phyloP scores from a whole-genome alignment of 1,140 invertebrate species.

The Centruroides sculpturatus region DNA sequence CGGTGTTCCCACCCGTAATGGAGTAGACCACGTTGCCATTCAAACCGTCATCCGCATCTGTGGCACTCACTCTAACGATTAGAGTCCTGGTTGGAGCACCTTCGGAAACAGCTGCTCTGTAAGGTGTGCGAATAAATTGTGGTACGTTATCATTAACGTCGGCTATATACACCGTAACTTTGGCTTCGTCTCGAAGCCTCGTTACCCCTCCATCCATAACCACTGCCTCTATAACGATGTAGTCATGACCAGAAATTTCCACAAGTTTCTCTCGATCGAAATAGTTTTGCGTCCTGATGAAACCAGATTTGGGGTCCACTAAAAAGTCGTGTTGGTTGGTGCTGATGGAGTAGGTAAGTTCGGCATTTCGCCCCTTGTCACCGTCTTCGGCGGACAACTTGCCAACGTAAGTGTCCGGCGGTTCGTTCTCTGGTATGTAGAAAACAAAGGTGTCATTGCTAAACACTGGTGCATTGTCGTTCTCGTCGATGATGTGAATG shows the following conservation, averaged over 20 bases:
- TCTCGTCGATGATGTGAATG: constrained; percentile 86
- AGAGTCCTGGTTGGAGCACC: constrained; percentile 57
- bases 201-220: constrained; percentile 75
- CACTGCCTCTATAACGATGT: constrained; percentile 62
- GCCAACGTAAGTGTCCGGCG: constrained; percentile 73
- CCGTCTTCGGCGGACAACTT: constrained; percentile 74
- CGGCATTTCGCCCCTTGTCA: constrained; percentile 81
- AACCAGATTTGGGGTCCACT: constrained; percentile 79
- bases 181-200: constrained; percentile 66
- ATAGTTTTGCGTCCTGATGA: constrained; percentile 64
- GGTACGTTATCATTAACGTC: constrained; percentile 90
- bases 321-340: constrained; percentile 60
- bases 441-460: constrained; percentile 56
- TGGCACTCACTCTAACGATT: constrained; percentile 66
- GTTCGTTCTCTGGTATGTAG: constrained; percentile 72
- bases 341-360: constrained; percentile 69
- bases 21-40: constrained; percentile 84
- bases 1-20: constrained; percentile 60
- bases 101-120: constrained; percentile 72
- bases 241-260: constrained; percentile 53
- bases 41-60: constrained; percentile 72
- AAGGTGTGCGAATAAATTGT: constrained; percentile 62
- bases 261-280: constrained; percentile 79
- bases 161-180: constrained; percentile 68
- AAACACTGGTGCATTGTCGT: constrained; percentile 72